Evolutionary conservation across 2,113 vertebrate species (phyloP).

Genomic region (Gallinago media): DNA sequence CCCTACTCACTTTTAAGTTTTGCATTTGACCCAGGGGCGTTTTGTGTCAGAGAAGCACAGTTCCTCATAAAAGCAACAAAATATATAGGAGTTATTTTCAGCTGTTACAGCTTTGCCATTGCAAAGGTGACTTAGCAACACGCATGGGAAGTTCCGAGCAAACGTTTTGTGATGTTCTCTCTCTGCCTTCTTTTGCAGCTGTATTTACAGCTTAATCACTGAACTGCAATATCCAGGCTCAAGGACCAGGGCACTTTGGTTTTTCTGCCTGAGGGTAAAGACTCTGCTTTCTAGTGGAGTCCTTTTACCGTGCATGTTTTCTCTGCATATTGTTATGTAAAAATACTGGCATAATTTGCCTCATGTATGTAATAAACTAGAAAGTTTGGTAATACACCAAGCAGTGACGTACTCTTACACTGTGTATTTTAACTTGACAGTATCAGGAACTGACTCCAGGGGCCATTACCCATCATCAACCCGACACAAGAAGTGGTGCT

Average conservation of each 20-base stretch:
- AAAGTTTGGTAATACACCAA: neutral
- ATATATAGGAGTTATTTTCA: neutral
- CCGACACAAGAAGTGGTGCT: neutral
- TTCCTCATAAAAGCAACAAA: neutral
- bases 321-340: neutral
- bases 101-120: neutral
- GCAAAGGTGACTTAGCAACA: neutral
- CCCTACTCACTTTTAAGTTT: neutral
- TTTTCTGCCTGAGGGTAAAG: neutral
- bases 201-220: neutral
- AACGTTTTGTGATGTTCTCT: neutral
- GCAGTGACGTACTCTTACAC: too few relatives aligned
- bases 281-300: neutral
- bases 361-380: neutral
- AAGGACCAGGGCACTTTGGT: neutral
- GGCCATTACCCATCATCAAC: neutral
- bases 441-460: neutral
- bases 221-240: neutral
- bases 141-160: neutral
- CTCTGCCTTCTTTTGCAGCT: neutral
- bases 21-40: rapidly evolving
- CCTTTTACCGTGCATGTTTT: neutral
- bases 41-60: neutral
- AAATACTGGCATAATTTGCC: neutral
- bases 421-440: neutral